Evolutionary conservation across 2,797 vertebrate genomes (phyloP), one percentile per base, ranked within the genome.

Genomic region (Ara ararauna): DNA sequence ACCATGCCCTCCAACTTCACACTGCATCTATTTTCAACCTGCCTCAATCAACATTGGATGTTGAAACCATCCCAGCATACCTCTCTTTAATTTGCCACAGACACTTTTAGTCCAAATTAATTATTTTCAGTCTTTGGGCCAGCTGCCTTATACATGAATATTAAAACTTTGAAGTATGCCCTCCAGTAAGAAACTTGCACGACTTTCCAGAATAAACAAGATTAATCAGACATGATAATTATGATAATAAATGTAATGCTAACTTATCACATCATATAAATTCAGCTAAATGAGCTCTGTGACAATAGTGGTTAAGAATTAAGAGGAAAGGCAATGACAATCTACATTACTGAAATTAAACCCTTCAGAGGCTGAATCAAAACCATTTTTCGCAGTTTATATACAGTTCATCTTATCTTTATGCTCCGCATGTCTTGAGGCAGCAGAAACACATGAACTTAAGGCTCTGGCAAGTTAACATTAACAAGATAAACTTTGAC

Each of bases 141-240:
- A 93, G 20, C 29, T 87, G 22, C 24, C 11, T 93, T 85, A 72
- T 40, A 85, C 23, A 58, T 87, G 62, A 93, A 96, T 94, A 94
- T 85, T 96, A 87, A 93, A 96, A 80, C 27, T 77, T 77, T 45
- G 86, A 94, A 90, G 48, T 87, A 68, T 87, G 38, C 68, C 96
- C 80, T 96, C 67, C 58, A 87, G 95, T 90, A 90, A 94, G 93
- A 96, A 93, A 91, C 56, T 83, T 89, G 48, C 50, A 94, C 6
- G 44, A 87, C 27, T 94, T 93, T 94, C n/a, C 72, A 93, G 93
- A 92, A 95, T 85, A 95, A 94, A 65, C 32, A 79, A 94, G 78
- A 94, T 95, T 95, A 92, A 92, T 95, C 95, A 77, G 84, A 90
- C 88, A 89, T 72, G 64, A 90, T 95, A 80, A 92, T 94, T 93